Conservation (phyloP, 2,113 vertebrate genomes). For the Smithornis capensis region DNA sequence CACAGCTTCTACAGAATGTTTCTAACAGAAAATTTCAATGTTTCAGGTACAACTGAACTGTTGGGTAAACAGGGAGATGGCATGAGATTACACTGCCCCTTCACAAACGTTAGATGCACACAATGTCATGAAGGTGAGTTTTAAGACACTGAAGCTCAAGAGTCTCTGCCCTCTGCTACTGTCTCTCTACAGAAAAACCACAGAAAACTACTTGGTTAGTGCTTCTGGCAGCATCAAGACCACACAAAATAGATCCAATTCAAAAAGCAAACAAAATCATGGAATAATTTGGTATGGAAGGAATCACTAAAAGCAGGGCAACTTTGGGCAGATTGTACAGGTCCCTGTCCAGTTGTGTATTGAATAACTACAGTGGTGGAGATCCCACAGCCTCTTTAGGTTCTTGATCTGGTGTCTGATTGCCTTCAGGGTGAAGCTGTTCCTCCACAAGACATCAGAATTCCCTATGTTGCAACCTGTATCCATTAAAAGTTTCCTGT, state of each 20-base stretch:
- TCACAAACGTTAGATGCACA: not conserved
- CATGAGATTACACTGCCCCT: not conserved
- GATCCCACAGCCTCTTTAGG: not conserved
- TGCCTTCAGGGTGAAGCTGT: not conserved
- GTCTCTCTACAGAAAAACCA: not conserved
- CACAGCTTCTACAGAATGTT: not conserved
- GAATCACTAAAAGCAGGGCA: not conserved
- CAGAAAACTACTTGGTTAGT: not conserved
- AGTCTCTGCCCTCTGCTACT: not conserved
- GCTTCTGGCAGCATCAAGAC: not conserved
- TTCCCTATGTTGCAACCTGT: not conserved
- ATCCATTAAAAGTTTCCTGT: not conserved
- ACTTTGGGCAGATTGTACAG: not conserved
- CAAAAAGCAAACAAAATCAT: not conserved
- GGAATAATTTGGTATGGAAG: not conserved
- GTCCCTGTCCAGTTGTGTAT: not conserved
- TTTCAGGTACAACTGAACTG: not conserved
- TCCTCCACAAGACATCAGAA: rapidly evolving
- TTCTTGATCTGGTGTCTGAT: not conserved
- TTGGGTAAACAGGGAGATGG: not conserved
- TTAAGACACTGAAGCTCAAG: not conserved
- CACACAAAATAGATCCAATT: not conserved
- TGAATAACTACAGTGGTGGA: not conserved
- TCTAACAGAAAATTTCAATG: not conserved
- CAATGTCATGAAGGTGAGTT: not conserved